Conservation (phyloP, 2,888 invertebrate species). For the Neoascia interrupta region DNA sequence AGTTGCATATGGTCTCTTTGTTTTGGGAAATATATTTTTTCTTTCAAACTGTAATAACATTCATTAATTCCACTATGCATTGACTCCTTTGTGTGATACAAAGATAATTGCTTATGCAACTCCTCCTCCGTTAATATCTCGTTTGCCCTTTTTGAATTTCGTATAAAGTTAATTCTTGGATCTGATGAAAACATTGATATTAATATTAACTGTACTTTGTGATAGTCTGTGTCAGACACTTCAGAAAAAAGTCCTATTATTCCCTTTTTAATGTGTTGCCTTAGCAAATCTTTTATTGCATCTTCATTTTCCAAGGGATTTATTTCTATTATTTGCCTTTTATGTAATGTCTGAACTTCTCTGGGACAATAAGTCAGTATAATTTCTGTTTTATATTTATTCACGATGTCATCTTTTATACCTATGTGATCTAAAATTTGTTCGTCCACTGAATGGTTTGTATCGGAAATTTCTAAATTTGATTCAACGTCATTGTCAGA, state of each 20-base stretch:
- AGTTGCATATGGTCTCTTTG: constrained; percentile 14
- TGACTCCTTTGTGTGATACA: constrained; percentile 61
- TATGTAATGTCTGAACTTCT: constrained; percentile 32
- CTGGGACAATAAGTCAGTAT: constrained; percentile 59
- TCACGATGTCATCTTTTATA: constrained; percentile 44
- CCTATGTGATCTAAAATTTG: background rate
- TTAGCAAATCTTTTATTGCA: constrained; percentile 38
- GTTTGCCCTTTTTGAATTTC: constrained; percentile 16
- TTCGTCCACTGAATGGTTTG: constrained; percentile 19
- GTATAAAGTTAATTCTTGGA: constrained; percentile 27
- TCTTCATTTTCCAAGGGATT: constrained; percentile 21
- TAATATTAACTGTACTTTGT: constrained; percentile 42
- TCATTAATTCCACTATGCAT: too few relatives aligned
- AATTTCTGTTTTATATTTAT: constrained; percentile 62
- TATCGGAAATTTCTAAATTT: background rate
- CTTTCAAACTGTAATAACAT: too few relatives aligned
- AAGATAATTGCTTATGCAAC: constrained; percentile 41
- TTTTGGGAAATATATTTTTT: constrained; percentile 7
- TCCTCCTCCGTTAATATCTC: constrained; percentile 48
- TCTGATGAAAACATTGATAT: constrained; percentile 38
- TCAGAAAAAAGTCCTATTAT: constrained; percentile 29
- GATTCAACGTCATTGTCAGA: constrained; percentile 8
- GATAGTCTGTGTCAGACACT: constrained; percentile 36
- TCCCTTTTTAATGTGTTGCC: constrained; percentile 26
- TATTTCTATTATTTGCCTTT: constrained; percentile 41